These are phyloP conservation scores for Xylophagus ater DNA, from an alignment of 2,888 invertebrate genomes.

Conservation along the genomic window DNA sequence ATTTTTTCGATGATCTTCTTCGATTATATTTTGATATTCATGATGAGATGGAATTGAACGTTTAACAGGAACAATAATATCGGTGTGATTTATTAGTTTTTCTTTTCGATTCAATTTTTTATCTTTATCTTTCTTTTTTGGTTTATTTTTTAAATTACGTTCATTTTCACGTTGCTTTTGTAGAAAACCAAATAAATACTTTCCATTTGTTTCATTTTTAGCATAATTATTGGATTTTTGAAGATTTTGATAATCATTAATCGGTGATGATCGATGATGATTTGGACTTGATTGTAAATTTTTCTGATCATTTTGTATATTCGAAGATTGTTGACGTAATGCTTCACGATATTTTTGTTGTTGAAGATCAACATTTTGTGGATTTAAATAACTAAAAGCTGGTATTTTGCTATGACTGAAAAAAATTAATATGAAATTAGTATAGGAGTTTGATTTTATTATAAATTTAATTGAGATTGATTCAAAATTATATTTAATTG, in stretches of 20 bases:
- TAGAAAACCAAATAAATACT: slow-evolving; percentile 15
- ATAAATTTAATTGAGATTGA: too few species aligned
- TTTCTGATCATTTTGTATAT: slow-evolving; percentile 4
- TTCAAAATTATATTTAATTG: too few species aligned
- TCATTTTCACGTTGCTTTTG: too few species aligned
- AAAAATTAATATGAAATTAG: too few species aligned
- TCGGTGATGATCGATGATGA: too few species aligned
- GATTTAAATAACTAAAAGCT: slow-evolving; percentile 17
- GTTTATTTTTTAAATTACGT: too few species aligned
- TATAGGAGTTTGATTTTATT: too few species aligned
- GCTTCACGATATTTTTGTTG: slow-evolving; percentile 5
- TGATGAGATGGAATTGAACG: slow-evolving; percentile 13
- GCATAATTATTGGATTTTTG: neutral
- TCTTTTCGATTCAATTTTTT: slow-evolving; percentile 11
- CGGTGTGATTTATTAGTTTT: slow-evolving; percentile 1
- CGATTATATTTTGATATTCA: slow-evolving; percentile 18
- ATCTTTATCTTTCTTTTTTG: slow-evolving; percentile 15
- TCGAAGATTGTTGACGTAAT: slow-evolving; percentile 2
- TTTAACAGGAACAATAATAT: slow-evolving; percentile 15
- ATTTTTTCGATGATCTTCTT: too few species aligned
- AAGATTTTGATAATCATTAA: neutral
- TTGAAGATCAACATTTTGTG: too few species aligned
- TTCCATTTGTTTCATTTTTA: slow-evolving; percentile 9
- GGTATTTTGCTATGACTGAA: slow-evolving; percentile 15
- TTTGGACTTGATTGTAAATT: slow-evolving; percentile 15